Percentiles rank a stretch among this genome's conserved stretches.
Conservation (phyloP, 2,888 invertebrate genomes). For the Halocaridina rubra region DNA sequence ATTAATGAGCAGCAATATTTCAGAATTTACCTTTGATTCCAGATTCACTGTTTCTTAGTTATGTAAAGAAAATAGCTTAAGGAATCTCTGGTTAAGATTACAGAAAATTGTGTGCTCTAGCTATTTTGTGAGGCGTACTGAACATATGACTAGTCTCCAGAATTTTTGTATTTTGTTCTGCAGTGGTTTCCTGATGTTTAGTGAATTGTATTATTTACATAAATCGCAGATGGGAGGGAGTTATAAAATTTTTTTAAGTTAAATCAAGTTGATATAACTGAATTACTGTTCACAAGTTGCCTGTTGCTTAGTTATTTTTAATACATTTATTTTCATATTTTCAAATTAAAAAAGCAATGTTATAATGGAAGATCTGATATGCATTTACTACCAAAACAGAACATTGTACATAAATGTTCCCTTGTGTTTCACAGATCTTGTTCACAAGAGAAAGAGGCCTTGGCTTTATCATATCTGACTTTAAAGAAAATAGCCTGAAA, state of each 20-base stretch:
- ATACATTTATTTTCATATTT: slow-evolving; percentile 60
- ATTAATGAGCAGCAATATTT: slow-evolving; percentile 44
- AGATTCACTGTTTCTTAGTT: neutral
- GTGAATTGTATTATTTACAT: slow-evolving; percentile 45
- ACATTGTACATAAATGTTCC: slow-evolving; percentile 59
- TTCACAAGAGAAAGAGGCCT: slow-evolving; percentile 33
- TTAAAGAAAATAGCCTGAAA: neutral
- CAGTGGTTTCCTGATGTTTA: slow-evolving; percentile 45
- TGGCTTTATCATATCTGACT: neutral
- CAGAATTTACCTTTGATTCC: neutral
- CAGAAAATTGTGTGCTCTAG: slow-evolving; percentile 30
- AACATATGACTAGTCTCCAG: slow-evolving; percentile 51
- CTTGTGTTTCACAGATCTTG: slow-evolving; percentile 53
- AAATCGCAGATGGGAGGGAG: slow-evolving; percentile 21
- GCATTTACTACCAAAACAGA: slow-evolving; percentile 57
- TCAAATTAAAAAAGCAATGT: slow-evolving; percentile 49
- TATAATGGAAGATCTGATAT: slow-evolving; percentile 58
- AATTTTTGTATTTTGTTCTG: slow-evolving; percentile 48
- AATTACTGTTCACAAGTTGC: slow-evolving; percentile 59
- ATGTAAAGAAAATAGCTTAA: neutral
- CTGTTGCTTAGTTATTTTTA: slow-evolving; percentile 59
- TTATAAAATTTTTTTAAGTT: slow-evolving; percentile 35
- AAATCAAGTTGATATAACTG: slow-evolving; percentile 12
- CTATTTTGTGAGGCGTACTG: slow-evolving; percentile 46
- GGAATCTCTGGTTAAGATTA: neutral